Conservation (phyloP, 2,888 invertebrate species). For the Spialia ferax region DNA sequence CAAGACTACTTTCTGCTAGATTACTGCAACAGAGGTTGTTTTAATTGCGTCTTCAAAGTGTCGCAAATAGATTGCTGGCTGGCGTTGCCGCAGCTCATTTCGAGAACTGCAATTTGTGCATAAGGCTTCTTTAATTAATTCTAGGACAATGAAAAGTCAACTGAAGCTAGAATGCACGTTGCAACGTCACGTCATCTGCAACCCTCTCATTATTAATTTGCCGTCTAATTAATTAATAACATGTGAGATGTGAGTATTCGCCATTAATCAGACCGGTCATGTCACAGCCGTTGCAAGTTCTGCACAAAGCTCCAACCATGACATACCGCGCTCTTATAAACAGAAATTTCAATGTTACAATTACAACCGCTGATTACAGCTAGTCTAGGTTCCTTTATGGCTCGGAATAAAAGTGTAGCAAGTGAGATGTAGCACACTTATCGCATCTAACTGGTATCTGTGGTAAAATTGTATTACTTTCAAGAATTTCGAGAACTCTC, state of each 20-base stretch:
- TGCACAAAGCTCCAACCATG: constrained; percentile 19
- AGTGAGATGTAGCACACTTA: neutral
- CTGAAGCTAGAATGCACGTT: constrained; percentile 49
- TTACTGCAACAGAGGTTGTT: constrained; percentile 32
- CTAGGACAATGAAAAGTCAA: constrained; percentile 58
- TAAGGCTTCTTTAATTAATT: constrained; percentile 81
- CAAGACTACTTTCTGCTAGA: constrained; percentile 31
- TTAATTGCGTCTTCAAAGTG: constrained; percentile 31
- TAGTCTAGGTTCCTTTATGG: neutral
- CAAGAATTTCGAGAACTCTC: too few species aligned
- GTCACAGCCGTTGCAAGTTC: constrained; percentile 49
- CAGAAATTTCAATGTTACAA: constrained; percentile 18
- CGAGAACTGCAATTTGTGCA: constrained; percentile 46
- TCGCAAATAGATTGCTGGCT: constrained; percentile 30
- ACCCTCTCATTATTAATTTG: constrained; percentile 78
- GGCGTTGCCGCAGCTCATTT: constrained; percentile 32
- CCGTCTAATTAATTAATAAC: constrained; percentile 78
- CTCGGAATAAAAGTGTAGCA: neutral
- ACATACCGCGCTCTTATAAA: constrained; percentile 17
- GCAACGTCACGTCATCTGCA: constrained; percentile 75
- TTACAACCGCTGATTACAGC: neutral
- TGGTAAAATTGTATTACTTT: too few species aligned
- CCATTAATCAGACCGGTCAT: constrained; percentile 72
- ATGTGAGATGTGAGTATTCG: constrained; percentile 67
- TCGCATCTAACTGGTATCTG: too few species aligned